Base-by-base conservation (phyloP, 2,113 vertebrate genomes). In the Pogona vitticeps region DNA sequence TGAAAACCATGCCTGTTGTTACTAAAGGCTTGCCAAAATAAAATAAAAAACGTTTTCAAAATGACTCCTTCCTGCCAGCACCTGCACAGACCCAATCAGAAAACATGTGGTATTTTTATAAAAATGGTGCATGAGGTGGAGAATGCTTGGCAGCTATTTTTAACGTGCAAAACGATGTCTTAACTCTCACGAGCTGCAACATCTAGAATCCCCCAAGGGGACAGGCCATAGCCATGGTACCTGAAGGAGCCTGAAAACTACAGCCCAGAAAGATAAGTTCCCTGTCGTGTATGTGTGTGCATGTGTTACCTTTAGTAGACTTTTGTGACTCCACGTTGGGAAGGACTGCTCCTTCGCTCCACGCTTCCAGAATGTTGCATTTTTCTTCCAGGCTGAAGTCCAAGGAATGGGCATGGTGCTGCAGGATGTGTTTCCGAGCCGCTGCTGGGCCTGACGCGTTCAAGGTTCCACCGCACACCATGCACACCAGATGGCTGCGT, bases 391-490 rank as follows among this genome's bases (percentile, higher is more conserved):
- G 89, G 20, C 95, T 97, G 91, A 98, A 92, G 87, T 86, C 91
- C 88, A 97, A 90, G 0, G 97, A 98, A 75, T 97, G 95, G 0
- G 98, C 97, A 58, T 98, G 98, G 36, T 96, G 95, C 79, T 98
- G 97, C 12, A 97, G 93, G 15, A 98, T 98, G 94, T 98, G 98
- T 3, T 92, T 36, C 26, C 90, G 93, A 0, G 96, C 97, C 0
- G 90, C 97, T 70, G 96, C 96, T 6, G 96, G 94, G 0, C 95
- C 97, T 59, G 97, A 96, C 1, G 93, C 92, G 88, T 90, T 96
- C 93, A 97, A 97, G 92, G 96, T 94, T 28, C 97, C 96, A 1
- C 98, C 98, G 14, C 98, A 98, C 82, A 98, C 97, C 97, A 98
- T 98, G 92, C 98, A 98, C 92, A 98, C 97, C 3, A 96, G 91